A percentile compares a stretch with the other conserved stretches of the same genome.
Evolutionary conservation across 1,140 invertebrate genomes (phyloP).

Genomic region (Eupristina koningsbergeri): DNA sequence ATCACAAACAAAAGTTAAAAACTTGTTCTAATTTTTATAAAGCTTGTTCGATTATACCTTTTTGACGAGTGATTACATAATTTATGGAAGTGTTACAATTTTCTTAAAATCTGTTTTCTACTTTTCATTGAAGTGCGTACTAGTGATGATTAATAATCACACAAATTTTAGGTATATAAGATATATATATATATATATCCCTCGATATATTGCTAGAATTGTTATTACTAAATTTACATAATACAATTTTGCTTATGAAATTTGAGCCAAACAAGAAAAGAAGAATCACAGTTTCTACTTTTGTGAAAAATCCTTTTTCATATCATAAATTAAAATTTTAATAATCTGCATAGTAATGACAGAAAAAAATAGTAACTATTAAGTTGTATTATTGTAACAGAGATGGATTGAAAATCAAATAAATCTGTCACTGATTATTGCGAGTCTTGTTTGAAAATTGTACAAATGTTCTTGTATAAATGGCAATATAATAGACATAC

Average conservation of each 20-base stretch:
- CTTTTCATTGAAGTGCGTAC: conserved; percentile 45
- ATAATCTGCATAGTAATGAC: conserved; percentile 14
- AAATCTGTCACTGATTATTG: conserved; percentile 40
- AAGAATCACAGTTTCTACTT: conserved; percentile 28
- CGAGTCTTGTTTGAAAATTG: conserved; percentile 43
- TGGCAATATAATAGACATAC: conserved; percentile 50
- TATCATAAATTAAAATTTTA: conserved; percentile 30
- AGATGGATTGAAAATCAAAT: conserved; percentile 9
- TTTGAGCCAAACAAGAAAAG: conserved; percentile 24
- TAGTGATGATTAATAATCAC: conserved; percentile 43
- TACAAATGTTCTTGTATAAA: conserved; percentile 52
- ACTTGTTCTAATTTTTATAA: conserved; percentile 52
- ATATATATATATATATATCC: conserved; percentile 42
- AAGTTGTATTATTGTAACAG: conserved; percentile 41
- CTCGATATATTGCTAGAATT: conserved; percentile 47
- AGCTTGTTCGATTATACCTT: conserved; percentile 47
- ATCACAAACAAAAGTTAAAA: conserved; percentile 40
- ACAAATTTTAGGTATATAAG: conserved; percentile 41
- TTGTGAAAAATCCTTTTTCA: conserved; percentile 23
- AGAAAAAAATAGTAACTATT: background rate
- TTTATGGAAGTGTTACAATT: conserved; percentile 52
- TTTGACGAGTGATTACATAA: conserved; percentile 51
- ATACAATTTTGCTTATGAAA: conserved; percentile 41
- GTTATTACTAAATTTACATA: conserved; percentile 46
- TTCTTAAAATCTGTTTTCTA: conserved; percentile 48